Base-by-base conservation (phyloP, 1,140 invertebrate genomes). In the Lasioglossum baleicum region DNA sequence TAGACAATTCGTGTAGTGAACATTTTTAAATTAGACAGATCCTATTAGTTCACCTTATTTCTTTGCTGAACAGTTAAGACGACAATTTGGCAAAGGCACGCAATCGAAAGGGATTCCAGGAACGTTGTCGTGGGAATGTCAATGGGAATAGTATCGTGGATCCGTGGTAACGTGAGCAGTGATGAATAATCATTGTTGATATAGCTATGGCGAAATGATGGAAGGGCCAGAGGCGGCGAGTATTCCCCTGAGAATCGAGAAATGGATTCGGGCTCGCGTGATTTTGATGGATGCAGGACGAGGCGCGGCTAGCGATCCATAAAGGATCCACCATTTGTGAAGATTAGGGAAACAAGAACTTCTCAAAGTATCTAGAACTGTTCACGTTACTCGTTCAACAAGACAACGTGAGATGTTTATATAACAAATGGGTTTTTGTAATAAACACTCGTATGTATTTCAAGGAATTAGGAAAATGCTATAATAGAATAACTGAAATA, bases 161-260 rank as follows among this genome's bases (percentile, higher is more conserved):
- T 22, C n/a, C 13, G 26, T 2, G 66, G 1, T 73, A 63, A 68
- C 68, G 17, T 7, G 56, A 22, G 51, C 10, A 13, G 2, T 58
- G 60, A 68, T 61, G 77, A 87, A 85, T 88, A 86, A 82, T 88
- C 78, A 83, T 83, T 68, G 77, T 82, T 83, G 84, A 81, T 73
- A 20, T 68, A 66, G 56, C 79, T 51, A 40, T 15, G 60, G 68
- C 4, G 65, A 67, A 74, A 79, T 81, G 74, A 66, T 56, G 67
- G 71, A 85, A 67, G 51, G 35, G 20, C 35, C 15, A 17, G 13
- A 44, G 22, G 22, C 63, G 51, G 63, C 13, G 35, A 58, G 75
- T 69, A 75, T 75, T 44, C 67, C 69, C 15, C 44, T 10, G 48
- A 42, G 67, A 58, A 72, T 72, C 67, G 79, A 85, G 51, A 56